Evolutionary conservation across 2,888 invertebrate species (phyloP), one percentile per base, ranked within the genome.

Genomic region (Lucinisca nassula): DNA sequence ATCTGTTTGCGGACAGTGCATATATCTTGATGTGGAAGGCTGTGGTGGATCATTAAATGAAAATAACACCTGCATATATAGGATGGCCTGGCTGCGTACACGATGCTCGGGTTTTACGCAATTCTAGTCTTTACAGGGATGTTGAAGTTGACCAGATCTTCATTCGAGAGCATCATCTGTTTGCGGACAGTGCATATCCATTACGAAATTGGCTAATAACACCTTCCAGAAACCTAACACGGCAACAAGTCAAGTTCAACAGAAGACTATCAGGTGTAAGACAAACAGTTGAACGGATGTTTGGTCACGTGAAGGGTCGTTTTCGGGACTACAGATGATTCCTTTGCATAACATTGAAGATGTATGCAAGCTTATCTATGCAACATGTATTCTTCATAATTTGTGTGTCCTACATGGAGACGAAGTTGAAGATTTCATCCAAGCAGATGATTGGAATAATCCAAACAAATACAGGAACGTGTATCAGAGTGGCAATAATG

Each of bases 21-120:
- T 84, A 79, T 72, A n/a, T n/a, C n/a, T n/a, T n/a, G n/a, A n/a
- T n/a, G n/a, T n/a, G n/a, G n/a, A n/a, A n/a, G n/a, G n/a, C n/a
- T n/a, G n/a, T n/a, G n/a, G 70, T 73, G 24, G 85, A 85, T 74
- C 40, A 85, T 38, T 72, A 77, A 3, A 38, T 88, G 80, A 2
- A 58, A 32, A 88, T 85, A 35, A 82, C 32, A 32, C 67, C 76
- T 81, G 79, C 82, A 0, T 88, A 85, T 49, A 79, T 70, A 8
- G 85, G 88, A 4, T 88, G 85, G 85, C 88, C 85, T 37, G 85
- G 83, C 4, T 81, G 81, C 49, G 72, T 73, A 0, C 88, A 88
- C 76, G 88, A 88, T 82, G 88, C 85, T 24, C 27, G 84, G 45
- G 88, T 88, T 35, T 55, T 85, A 2, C 67, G 88, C 27, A 88